phyloP scores from a whole-genome alignment of 92 coral and sea anemone genomes.

The Actinostola sp. region DNA sequence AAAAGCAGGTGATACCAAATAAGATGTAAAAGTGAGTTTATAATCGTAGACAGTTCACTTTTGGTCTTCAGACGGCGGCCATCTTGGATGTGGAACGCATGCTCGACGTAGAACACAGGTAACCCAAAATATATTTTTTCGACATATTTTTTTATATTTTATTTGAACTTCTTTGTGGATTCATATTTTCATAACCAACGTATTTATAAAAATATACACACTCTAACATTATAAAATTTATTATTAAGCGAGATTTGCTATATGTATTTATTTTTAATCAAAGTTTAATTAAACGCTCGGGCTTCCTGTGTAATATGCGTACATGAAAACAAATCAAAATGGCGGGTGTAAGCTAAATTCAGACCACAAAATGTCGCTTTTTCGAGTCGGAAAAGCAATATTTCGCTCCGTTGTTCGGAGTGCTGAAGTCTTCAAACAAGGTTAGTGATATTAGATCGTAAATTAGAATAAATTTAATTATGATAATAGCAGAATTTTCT shows the following conservation, averaged over 20 bases:
- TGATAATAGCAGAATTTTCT: not conserved
- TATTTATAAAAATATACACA: too few species aligned
- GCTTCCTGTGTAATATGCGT: conserved; percentile 16
- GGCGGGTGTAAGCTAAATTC: conserved; percentile 11
- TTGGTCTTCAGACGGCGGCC: conserved; percentile 13
- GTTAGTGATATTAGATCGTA: not conserved
- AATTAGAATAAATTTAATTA: not conserved
- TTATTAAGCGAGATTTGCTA: too few species aligned
- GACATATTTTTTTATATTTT: not conserved
- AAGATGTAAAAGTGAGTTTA: not conserved
- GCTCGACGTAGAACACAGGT: conserved; percentile 29
- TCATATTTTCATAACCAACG: not conserved
- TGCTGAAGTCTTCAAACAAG: conserved; percentile 29
- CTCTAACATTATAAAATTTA: not conserved
- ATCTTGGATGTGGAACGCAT: conserved; percentile 20
- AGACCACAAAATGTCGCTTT: conserved; percentile 34
- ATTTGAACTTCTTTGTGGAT: not conserved
- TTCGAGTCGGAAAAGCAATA: conserved; percentile 40
- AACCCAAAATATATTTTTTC: conserved; percentile 15
- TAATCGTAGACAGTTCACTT: not conserved
- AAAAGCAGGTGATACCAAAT: not conserved
- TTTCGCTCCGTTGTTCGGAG: conserved; percentile 38
- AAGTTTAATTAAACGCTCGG: not conserved
- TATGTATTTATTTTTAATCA: too few species aligned
- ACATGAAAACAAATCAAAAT: not conserved